Conservation (phyloP, 2,113 vertebrate genomes). For the Boleophthalmus pectinirostris region DNA sequence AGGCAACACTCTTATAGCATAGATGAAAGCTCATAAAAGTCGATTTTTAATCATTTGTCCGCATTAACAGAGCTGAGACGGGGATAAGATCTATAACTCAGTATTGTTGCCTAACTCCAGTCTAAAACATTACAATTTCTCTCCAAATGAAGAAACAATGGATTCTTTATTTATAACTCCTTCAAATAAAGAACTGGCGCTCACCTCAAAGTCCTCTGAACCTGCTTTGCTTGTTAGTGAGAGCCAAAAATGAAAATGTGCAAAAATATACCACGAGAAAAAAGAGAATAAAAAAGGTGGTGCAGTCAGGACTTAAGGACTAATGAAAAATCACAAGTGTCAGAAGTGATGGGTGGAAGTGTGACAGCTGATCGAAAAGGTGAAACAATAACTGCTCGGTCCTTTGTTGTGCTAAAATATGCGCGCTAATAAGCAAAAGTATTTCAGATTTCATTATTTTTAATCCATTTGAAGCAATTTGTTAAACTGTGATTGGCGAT, state of each 20-base stretch:
- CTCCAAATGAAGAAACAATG: conserved; percentile 10
- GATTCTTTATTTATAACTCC: conserved; percentile 25
- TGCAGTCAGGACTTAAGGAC: neutral
- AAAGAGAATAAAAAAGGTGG: neutral
- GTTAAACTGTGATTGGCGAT: neutral
- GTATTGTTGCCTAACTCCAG: conserved; percentile 24
- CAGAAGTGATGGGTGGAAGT: conserved; percentile 1
- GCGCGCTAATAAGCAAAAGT: neutral
- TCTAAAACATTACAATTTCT: conserved; percentile 20
- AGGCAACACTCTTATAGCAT: no score
- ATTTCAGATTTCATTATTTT: neutral
- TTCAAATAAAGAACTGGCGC: conserved; percentile 18
- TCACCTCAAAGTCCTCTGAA: conserved; percentile 6
- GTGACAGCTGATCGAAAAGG: conserved; percentile 9
- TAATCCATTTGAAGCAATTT: neutral
- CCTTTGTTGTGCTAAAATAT: neutral
- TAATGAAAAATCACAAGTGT: neutral
- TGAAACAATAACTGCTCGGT: neutral
- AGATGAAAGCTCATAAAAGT: no score
- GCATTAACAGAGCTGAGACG: conserved; percentile 22
- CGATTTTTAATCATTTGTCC: no score
- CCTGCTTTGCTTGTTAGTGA: conserved; percentile 2
- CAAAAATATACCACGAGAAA: neutral
- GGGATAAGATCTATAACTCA: conserved; percentile 14
- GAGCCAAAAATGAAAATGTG: neutral